These are phyloP conservation scores for Leptodactylus fuscus DNA, from an alignment of 2,113 vertebrate genomes.

Conservation along the genomic window DNA sequence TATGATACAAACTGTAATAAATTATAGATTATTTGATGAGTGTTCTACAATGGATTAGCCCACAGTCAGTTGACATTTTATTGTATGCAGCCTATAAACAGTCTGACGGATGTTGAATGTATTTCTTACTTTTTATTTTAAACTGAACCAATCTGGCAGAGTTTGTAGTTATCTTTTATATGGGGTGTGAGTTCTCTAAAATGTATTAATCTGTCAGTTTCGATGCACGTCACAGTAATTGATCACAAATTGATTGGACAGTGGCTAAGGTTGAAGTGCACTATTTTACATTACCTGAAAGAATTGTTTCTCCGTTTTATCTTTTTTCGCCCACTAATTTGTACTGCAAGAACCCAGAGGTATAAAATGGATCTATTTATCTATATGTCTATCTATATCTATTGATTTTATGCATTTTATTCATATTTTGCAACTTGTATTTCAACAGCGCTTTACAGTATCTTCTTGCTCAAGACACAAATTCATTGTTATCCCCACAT, in stretches of 20 bases:
- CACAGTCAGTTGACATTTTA: not conserved
- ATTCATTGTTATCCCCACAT: too few species aligned
- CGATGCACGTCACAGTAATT: conserved; percentile 32
- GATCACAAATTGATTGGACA: conserved; percentile 43
- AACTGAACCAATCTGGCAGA: not conserved
- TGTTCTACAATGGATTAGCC: not conserved
- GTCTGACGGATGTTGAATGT: not conserved
- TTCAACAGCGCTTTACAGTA: too few species aligned
- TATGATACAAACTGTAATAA: conserved; percentile 30
- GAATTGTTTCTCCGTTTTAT: not conserved
- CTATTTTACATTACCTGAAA: not conserved
- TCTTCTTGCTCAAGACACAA: too few species aligned
- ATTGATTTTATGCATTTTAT: too few species aligned
- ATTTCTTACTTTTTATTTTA: conserved; percentile 14
- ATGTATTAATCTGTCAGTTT: conserved; percentile 50
- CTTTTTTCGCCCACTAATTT: not conserved
- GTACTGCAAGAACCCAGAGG: not conserved
- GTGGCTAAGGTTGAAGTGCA: not conserved
- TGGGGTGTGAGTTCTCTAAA: conserved; percentile 16
- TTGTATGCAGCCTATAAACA: not conserved
- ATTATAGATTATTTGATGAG: conserved; percentile 30
- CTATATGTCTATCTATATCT: too few species aligned
- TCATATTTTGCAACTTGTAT: too few species aligned
- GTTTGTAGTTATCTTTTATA: conserved; percentile 28
- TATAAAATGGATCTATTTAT: too few species aligned